Base-by-base conservation (phyloP, 2,797 vertebrate genomes). In the Alcedo atthis region DNA sequence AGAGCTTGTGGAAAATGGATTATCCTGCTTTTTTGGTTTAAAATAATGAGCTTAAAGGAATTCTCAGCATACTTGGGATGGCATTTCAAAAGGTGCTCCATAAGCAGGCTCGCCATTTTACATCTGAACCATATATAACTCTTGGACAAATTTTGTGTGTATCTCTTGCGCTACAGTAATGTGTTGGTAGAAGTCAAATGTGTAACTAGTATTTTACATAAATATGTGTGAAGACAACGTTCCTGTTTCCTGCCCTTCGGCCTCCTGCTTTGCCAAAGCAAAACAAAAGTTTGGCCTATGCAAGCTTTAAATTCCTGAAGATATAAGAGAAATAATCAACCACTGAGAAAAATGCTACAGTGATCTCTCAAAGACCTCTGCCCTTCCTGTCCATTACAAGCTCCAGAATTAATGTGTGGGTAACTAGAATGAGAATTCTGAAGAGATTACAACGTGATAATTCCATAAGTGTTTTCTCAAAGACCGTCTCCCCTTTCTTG, bases 281-380 rank as follows among this genome's bases (percentile, higher is more conserved):
- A 95, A 91, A 91, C 76, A 94, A 45, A 89, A 66, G 32, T 93
- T 94, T 79, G 80, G 73, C 74, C 80, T 83, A 32, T 73, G 59
- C 80, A 78, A 81, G 73, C 87, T 94, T 94, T 87, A 75, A 85
- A 94, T 96, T 95, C 87, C 94, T 92, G 68, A 85, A 89, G 90
- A 93, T 46, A 37, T 80, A 68, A 91, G 35, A 66, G 35, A 90
- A 96, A 87, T 92, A 95, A 81, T 92, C 85, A 86, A 48, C 48
- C 22, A n/a, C 75, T 88, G 64, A 82, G 64, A 87, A 90, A 83
- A 84, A 90, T 46, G 11, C 63, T 51, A 10, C 20, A 69, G 42
- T 67, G 71, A 8, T 15, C 17, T 69, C 68, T 82, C 42, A 74
- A 64, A 80, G 75, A 51, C 71, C 87, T 43, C n/a, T 93, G 48